Evolutionary conservation across 92 coral and sea anemone species (phyloP), one percentile per base, ranked within the genome.

Genomic region (Montipora capitata): DNA sequence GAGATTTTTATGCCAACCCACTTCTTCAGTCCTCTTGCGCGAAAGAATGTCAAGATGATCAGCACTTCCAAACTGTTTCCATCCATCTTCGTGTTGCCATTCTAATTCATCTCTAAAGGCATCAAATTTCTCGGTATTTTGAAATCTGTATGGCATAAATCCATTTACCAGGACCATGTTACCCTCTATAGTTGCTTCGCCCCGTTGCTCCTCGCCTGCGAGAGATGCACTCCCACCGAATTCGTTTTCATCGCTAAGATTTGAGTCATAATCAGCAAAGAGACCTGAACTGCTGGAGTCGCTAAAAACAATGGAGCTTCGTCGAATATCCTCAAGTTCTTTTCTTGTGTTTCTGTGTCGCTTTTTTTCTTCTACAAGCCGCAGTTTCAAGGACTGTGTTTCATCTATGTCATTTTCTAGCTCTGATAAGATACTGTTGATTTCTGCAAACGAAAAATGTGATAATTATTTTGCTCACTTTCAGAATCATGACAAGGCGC

Each of bases 271-370:
- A 82, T 82, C 87, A 59, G 71, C 70, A 41, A 71, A 82, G 18
- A 82, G 71, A 2, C 87, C 87, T 10, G 87, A 82, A 12, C 87
- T 82, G 18, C 91, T 84, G 18, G 87, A 89, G 63, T 93, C 96
- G 43, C 96, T 93, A 67, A 89, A 90, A 3, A 93, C 83, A 4
- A 90, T 57, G 54, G 96, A 93, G 72, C 77, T 93, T 42, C 96
- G 85, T 75, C 86, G 85, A 10, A 89, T 72, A 1, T 92, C 90
- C 40, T 88, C 95, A 27, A 92, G 65, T 43, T 89, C 91, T 7
- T 77, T 81, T 44, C 62, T 90, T 12, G 93, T 86, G 54, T 77
- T 87, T 14, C 82, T 85, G 70, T 93, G 88, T 2, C 88, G 84
- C 52, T 93, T 93, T 35, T 89, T 91, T 38, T 93, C 93, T 71